Evolutionary conservation across 2,888 invertebrate species (phyloP), one percentile per base, ranked within the genome.

Genomic region (Nomada goodeniana): DNA sequence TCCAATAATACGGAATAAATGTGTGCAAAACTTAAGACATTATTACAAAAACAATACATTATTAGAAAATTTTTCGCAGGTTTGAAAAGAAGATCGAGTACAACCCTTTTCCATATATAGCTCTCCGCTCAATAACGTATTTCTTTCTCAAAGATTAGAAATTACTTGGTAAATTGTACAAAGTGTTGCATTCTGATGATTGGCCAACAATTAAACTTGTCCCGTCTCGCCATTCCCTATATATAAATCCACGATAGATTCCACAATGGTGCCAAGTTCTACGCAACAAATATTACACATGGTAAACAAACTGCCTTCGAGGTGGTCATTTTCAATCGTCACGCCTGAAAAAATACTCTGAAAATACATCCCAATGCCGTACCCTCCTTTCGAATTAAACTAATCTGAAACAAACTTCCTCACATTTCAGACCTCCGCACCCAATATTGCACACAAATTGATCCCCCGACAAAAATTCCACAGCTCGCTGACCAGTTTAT

Each of bases 261-360:
- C 53, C 9, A 20, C 11, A 55, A 60, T 20, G 23, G 52, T 29
- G 55, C 29, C 68, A 72, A 72, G 81, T 50, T 60, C 47, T 55
- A 59, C 59, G 26, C 61, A 59, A 72, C 29, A 26, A 29, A 10
- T 18, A 13, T 69, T 69, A 76, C 53, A 67, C 59, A 47, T 59
- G 26, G 44, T 15, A 47, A 13, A 47, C 57, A 57, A 79, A 70
- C 20, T 63, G 85, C 88, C 87, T 87, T 88, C 87, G 86, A 87
- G 82, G 71, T 73, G 79, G 79, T 88, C 87, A 71, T 78, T 82
- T 79, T 74, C 29, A 50, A 67, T 60, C 7, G 50, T 71, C 50
- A 57, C 71, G 50, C 57, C 42, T 68, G 64, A 53, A 83, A 82
- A 82, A 77, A 71, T 77, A 77, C 61, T 74, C 67, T 74, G 47